Evolutionary conservation across 2,113 vertebrate species (phyloP), one percentile per base, ranked within the genome.

Genomic region (Psilopsiagon aymara): DNA sequence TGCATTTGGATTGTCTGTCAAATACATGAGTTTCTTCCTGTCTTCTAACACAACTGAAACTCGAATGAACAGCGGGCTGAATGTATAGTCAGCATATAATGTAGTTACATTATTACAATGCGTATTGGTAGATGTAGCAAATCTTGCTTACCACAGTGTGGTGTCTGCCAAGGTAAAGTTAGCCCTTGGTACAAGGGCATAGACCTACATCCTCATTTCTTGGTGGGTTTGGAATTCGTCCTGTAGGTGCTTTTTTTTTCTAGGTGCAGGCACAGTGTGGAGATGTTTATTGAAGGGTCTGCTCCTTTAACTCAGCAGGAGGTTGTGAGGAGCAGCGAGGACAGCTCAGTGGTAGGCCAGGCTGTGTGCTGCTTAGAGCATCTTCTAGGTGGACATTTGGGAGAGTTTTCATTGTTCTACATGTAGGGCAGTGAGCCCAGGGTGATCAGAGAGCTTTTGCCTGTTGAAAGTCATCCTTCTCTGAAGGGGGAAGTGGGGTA

Each of bases 301-400:
- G 3, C 31, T 60, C 20, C 0, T 0, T 29, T 39, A 8, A 31
- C 35, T 68, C 47, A 17, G 4, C 1, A 6, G n/a, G 41, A 44
- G 62, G 51, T 17, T 70, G 41, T 62, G 24, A 75, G 44, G 55
- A 82, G 18, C 18, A 3, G 25, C 15, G 21, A 51, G 73, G 39
- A 23, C 47, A 86, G 63, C 35, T 63, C 4, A 1, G 3, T 2
- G 2, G 52, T 39, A 25, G 46, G 52, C 11, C 35, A 46, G 73
- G 31, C 24, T 29, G 25, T n/a, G 13, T 70, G 17, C 60, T 52
- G 37, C 3, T 57, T 69, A 23, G 29, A 63, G 3, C 51, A 39
- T 41, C 31, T 64, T 13, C 20, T 78, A 3, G 24, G 25, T 51
- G 55, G 35, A 37, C 7, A 6, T 62, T 43, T 31, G 55, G 20